A percentile compares a stretch with the other conserved stretches of the same genome.
Conservation (phyloP, 1,140 invertebrate genomes). For the Drosophila arizonae region DNA sequence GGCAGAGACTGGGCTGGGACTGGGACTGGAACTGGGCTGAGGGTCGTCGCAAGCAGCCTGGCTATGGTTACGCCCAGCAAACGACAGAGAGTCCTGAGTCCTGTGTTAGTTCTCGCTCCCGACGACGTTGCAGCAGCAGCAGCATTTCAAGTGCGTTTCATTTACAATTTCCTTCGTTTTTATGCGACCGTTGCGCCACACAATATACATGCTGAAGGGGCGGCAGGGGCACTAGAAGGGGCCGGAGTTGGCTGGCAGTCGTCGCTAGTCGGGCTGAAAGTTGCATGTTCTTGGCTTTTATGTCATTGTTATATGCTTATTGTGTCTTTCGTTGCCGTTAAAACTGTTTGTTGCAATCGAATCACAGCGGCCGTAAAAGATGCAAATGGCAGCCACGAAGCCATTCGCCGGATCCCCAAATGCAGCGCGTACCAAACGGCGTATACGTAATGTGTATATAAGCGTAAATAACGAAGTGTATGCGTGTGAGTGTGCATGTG, state of each 20-base stretch:
- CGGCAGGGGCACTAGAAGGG: not conserved
- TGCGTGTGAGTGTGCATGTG: not conserved
- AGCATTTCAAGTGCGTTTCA: constrained; percentile 79
- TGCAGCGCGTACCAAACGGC: constrained; percentile 6
- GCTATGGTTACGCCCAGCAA: constrained; percentile 41
- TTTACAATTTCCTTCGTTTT: constrained; percentile 76
- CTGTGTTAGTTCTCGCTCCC: no score
- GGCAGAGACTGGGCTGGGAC: not conserved
- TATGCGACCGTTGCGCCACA: constrained; percentile 63
- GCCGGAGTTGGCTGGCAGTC: not conserved
- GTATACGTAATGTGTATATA: constrained; percentile 42
- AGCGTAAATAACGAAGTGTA: not conserved
- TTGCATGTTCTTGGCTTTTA: constrained; percentile 60
- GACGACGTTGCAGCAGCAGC: constrained; percentile 27
- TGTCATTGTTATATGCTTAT: constrained; percentile 75
- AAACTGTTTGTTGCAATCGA: constrained; percentile 74
- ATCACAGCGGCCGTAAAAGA: constrained; percentile 75
- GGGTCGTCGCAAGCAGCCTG: constrained; percentile 6
- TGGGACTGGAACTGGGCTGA: not conserved
- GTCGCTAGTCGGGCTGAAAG: constrained; percentile 3
- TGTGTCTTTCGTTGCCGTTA: constrained; percentile 63
- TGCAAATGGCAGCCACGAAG: constrained; percentile 66
- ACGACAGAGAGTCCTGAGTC: not conserved
- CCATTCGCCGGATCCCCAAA: constrained; percentile 26
- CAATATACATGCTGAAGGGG: constrained; percentile 43